Percentiles rank a stretch among this genome's conserved stretches.
phyloP scores from a whole-genome alignment of 2,113 vertebrate species.

The Falcunculus frontatus region DNA sequence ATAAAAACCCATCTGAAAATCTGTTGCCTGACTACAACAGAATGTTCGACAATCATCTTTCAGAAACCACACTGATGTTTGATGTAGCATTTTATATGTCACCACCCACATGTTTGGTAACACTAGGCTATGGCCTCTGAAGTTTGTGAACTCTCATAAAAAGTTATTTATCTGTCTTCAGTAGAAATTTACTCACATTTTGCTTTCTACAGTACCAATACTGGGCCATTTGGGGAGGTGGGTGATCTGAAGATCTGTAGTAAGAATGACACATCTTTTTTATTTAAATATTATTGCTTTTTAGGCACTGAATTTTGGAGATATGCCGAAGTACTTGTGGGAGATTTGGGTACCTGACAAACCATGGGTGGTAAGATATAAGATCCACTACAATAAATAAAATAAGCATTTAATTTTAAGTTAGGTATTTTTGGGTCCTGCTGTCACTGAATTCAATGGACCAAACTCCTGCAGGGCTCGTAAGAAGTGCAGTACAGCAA shows the following conservation, averaged over 20 bases:
- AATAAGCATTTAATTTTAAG: background rate
- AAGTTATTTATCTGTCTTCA: background rate
- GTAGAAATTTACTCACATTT: background rate
- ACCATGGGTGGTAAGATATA: slow-evolving; percentile 45
- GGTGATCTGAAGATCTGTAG: background rate
- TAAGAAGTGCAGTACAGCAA: background rate
- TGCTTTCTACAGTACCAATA: background rate
- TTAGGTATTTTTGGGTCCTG: background rate
- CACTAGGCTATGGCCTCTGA: background rate
- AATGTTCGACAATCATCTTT: background rate
- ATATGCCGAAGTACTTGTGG: slow-evolving; percentile 60
- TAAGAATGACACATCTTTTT: slow-evolving; percentile 44
- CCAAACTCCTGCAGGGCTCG: background rate
- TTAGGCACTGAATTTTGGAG: slow-evolving; percentile 59
- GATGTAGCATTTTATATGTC: background rate
- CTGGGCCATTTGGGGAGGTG: background rate
- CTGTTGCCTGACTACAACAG: background rate
- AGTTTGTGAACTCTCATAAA: background rate
- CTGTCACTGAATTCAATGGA: background rate
- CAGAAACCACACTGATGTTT: background rate
- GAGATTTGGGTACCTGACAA: slow-evolving; percentile 52
- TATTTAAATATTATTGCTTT: slow-evolving; percentile 66
- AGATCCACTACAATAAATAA: slow-evolving; percentile 40
- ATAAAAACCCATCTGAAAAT: slow-evolving; percentile 17
- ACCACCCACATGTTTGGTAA: background rate